Evolutionary conservation across 2,113 vertebrate genomes (phyloP).

Genomic region (Chunga burmeisteri): DNA sequence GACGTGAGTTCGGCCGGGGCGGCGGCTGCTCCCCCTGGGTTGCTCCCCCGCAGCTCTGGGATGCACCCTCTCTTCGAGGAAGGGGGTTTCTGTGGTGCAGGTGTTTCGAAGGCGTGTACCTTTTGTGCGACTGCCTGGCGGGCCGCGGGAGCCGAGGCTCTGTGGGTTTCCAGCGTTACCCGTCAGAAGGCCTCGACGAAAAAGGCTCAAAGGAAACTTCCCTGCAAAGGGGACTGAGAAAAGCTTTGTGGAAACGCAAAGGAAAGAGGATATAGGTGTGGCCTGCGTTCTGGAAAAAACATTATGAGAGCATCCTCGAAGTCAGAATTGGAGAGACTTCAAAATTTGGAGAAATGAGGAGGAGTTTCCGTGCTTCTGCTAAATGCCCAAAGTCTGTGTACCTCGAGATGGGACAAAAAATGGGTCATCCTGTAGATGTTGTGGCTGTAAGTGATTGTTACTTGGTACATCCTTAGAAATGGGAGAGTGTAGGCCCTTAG

Average conservation of each 20-base stretch:
- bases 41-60: background rate
- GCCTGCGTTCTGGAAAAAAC: constrained; percentile 31
- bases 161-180: background rate
- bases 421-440: rapidly evolving
- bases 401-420: background rate
- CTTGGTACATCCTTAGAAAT: background rate
- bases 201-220: background rate
- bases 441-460: background rate
- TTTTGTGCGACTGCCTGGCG: background rate
- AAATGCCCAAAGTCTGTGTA: rapidly evolving
- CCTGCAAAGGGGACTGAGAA: background rate
- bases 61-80: background rate
- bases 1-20: background rate
- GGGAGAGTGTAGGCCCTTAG: background rate
- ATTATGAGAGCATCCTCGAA: constrained; percentile 27
- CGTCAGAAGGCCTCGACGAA: background rate
- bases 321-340: background rate
- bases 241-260: constrained; percentile 13
- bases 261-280: constrained; percentile 55
- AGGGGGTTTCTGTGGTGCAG: background rate
- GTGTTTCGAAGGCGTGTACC: background rate
- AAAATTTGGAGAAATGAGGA: background rate
- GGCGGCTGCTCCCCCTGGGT: background rate
- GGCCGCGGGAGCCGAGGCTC: background rate
- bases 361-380: background rate